Evolutionary conservation across 2,113 vertebrate species (phyloP), one percentile per base, ranked within the genome.

Genomic region (Todiramphus chloris): DNA sequence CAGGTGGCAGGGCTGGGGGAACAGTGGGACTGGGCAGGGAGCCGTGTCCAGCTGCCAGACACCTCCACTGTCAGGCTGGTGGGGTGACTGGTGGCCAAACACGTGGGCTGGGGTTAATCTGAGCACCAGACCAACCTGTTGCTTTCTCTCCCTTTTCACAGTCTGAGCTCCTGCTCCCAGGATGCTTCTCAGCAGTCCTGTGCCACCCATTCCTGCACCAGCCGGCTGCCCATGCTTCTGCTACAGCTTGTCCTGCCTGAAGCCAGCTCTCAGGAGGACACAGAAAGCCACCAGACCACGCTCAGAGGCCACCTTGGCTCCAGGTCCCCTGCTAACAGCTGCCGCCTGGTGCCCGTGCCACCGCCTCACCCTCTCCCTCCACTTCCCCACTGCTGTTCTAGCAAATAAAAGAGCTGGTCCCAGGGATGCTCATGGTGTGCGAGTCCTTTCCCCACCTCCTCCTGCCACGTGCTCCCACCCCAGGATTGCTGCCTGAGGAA

Each of bases 281-380:
- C 63, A 17, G 17, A 60, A 28, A 20, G 30, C 30, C 58, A 23
- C 60, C 30, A 82, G 59, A 27, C 56, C 31, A 8, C 0, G 4
- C 44, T 50, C 55, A 23, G 48, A 31, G 13, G n/a, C 55, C 30
- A 39, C 56, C 72, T 11, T 2, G 0, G 39, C 88, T 79, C 17
- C 70, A 43, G 44, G 62, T 66, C 11, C 59, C 41, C 23, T 0
- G 6, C 2, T 31, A 55, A 13, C 16, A 8, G 39, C 39, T 60
- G 66, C 74, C 3, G 0, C 56, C 7, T 5, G 0, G 13, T 5
- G 58, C 53, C 31, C 3, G 0, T 25, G 56, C 41, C 1, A 0
- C 33, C 50, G 15, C 3, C 73, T 37, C 3, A 0, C 13, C 17
- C 8, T 27, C 39, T 75, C 28, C 46, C 37, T 39, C 30, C 2